These are phyloP conservation scores for Lycaon pictus DNA, from an alignment of 2,113 vertebrate genomes.

Conservation along the genomic window DNA sequence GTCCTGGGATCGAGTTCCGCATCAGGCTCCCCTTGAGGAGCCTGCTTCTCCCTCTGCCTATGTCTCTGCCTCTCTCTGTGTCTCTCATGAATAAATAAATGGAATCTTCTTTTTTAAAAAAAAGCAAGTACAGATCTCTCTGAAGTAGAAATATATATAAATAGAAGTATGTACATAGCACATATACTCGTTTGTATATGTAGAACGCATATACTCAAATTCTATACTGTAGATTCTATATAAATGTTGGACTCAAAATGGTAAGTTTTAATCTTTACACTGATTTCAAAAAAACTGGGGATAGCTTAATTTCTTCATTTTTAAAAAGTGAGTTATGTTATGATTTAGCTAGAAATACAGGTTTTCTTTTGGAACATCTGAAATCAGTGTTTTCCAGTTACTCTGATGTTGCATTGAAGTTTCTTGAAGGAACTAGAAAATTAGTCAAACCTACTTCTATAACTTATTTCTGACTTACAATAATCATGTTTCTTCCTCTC, in stretches of 20 bases:
- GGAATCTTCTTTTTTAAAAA: too few relatives aligned
- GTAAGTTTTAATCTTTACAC: not conserved
- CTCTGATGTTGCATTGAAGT: not conserved
- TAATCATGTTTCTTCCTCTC: slow-evolving; percentile 30
- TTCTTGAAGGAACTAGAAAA: slow-evolving; percentile 12
- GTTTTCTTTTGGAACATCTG: slow-evolving; percentile 52
- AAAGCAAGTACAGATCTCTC: not conserved
- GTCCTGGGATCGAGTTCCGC: too few relatives aligned
- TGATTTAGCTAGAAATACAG: not conserved
- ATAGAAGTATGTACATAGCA: not conserved
- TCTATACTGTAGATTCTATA: not conserved
- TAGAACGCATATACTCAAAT: not conserved
- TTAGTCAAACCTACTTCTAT: slow-evolving; percentile 43
- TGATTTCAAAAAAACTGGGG: slow-evolving; percentile 13
- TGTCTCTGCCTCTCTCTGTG: too few relatives aligned
- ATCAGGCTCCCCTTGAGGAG: too few relatives aligned
- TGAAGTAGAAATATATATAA: slow-evolving; percentile 3
- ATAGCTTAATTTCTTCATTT: not conserved
- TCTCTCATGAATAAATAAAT: too few relatives aligned
- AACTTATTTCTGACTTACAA: slow-evolving; percentile 71
- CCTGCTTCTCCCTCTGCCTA: too few relatives aligned
- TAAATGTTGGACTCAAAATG: not conserved
- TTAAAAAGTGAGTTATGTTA: not conserved
- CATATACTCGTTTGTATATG: not conserved
- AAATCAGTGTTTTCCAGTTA: not conserved